Evolutionary conservation across 2,113 vertebrate species (phyloP).

Genomic region (Gambusia holbrooki): DNA sequence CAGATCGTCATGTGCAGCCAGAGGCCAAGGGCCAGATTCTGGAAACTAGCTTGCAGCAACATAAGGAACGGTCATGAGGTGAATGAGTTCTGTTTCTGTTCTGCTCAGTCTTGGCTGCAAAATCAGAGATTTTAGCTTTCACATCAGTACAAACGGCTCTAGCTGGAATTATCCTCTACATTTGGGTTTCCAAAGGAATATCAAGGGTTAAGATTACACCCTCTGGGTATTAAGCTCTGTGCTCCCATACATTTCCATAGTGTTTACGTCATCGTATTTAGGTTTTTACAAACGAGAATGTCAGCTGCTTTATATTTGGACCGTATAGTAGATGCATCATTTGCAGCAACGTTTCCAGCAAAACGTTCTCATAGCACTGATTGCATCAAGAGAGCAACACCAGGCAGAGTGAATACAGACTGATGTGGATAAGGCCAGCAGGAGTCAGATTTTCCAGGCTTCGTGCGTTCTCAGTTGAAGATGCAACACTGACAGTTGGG

Average conservation of each 20-base stretch:
- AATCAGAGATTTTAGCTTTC: slow-evolving; percentile 17
- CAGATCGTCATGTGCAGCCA: slow-evolving; percentile 52
- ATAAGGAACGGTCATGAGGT: slow-evolving; percentile 64
- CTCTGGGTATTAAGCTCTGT: slow-evolving; percentile 13
- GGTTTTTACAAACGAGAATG: slow-evolving; percentile 9
- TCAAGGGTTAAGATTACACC: slow-evolving; percentile 16
- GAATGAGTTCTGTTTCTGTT: slow-evolving; percentile 56
- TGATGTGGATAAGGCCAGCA: slow-evolving; percentile 38
- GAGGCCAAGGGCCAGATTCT: slow-evolving; percentile 53
- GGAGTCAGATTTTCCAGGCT: slow-evolving; percentile 77
- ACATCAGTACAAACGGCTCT: slow-evolving; percentile 35
- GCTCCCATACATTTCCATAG: neutral
- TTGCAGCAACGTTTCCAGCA: slow-evolving; percentile 36
- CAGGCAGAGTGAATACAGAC: slow-evolving; percentile 9
- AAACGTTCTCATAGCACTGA: slow-evolving; percentile 43
- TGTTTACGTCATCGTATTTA: slow-evolving; percentile 19
- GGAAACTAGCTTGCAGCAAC: slow-evolving; percentile 44
- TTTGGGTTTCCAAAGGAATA: slow-evolving; percentile 33
- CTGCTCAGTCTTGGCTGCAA: slow-evolving; percentile 53
- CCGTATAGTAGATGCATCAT: slow-evolving; percentile 16
- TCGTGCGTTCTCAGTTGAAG: slow-evolving; percentile 65
- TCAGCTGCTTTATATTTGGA: slow-evolving; percentile 24
- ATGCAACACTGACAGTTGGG: slow-evolving; percentile 68
- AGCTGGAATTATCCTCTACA: slow-evolving; percentile 18
- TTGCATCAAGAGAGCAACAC: slow-evolving; percentile 44